These are phyloP conservation scores for Zhuqinia jingwanae DNA, from an alignment of 2,888 invertebrate species.

Conservation along the genomic window DNA sequence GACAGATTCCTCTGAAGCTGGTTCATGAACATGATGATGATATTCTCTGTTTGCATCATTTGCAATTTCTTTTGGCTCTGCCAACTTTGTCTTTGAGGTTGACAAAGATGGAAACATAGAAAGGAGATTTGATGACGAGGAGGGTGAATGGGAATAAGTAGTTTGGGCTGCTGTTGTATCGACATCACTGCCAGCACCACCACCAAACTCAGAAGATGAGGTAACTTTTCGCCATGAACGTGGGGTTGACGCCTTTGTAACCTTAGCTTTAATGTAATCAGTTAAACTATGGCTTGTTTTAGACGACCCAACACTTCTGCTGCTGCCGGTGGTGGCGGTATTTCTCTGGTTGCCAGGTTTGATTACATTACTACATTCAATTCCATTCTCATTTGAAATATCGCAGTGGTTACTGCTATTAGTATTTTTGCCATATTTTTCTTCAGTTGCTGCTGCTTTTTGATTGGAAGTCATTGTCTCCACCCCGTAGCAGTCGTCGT, in stretches of 20 bases:
- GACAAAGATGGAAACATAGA: conserved; percentile 70
- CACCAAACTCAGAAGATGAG: conserved; percentile 46
- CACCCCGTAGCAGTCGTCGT: conserved; percentile 68
- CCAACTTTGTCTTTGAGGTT: conserved; percentile 64
- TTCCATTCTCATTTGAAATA: conserved; percentile 59
- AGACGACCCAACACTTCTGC: not conserved
- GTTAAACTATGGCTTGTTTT: conserved; percentile 41
- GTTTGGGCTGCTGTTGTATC: conserved; percentile 6
- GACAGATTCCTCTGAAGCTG: conserved; percentile 33
- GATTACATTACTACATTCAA: conserved; percentile 50
- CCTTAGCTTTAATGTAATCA: conserved; percentile 66
- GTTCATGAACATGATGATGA: not conserved
- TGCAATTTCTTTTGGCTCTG: conserved; percentile 52
- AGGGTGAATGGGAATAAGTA: conserved; percentile 35
- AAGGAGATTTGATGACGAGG: conserved; percentile 56
- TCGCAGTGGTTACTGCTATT: conserved; percentile 32
- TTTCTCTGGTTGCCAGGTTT: conserved; percentile 48
- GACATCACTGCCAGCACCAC: not conserved
- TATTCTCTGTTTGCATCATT: conserved; percentile 1
- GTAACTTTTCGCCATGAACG: conserved; percentile 47
- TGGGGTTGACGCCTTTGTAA: conserved; percentile 68
- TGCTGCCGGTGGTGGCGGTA: not conserved
- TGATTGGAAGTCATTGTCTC: conserved; percentile 27
- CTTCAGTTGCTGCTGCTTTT: conserved; percentile 3
- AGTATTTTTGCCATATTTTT: not conserved